Base-by-base conservation (phyloP, 2,888 invertebrate genomes). In the Nymphalis c-album region DNA sequence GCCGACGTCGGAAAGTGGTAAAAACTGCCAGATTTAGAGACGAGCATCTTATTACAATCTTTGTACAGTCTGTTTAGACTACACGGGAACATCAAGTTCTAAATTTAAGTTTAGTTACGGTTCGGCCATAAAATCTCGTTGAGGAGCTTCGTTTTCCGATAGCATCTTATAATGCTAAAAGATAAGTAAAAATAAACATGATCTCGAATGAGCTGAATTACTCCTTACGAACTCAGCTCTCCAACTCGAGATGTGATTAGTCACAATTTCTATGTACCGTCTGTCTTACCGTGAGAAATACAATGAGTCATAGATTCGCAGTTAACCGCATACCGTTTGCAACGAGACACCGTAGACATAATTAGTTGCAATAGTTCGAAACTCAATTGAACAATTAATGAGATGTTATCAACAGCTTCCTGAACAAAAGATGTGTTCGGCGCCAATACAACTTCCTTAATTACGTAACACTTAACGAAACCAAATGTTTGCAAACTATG, bases 221-320 rank as follows among this genome's bases (percentile, higher is more conserved):
- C 47, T 61, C 59, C 58, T 70, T 63, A 68, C 55, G 62, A 53
- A 64, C 61, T 60, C 55, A 53, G 73, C 67, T 76, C 71, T 72
- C 74, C 75, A 74, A 75, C 75, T 77, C 75, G 75, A 75, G 76
- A 78, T 73, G 65, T 76, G 83, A 84, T 86, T 85, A 86, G 80
- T 85, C 86, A 87, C 78, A 81, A 80, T 72, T 85, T 83, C 85
- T 83, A 81, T 80, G 81, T 84, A 83, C 68, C 77, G 77, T 75
- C 77, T 79, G 77, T 76, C 74, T 79, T 76, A 74, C 77, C 78
- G 80, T 81, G 80, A 80, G 77, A 78, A 79, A 76, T 65, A 81
- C 78, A 80, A 81, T 88, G 90, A 90, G 74, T 90, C 88, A 88
- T 82, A 80, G 80, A 79, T 75, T 74, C 68, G 75, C 76, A 78